Conservation (phyloP, 2,888 invertebrate genomes). For the Eudasyphora cyanicolor region DNA sequence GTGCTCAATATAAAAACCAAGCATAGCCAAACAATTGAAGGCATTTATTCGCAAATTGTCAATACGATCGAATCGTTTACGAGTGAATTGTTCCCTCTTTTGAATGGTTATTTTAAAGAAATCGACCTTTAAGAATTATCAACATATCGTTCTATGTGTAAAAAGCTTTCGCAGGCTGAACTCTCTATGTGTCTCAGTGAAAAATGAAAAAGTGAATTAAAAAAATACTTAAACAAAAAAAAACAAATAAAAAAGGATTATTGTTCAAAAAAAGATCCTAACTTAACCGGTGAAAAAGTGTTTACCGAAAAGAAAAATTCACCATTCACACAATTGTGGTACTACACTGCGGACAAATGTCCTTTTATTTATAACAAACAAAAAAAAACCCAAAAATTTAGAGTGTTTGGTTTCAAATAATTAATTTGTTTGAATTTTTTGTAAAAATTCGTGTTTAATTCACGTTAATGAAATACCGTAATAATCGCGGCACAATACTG, state of each 20-base stretch:
- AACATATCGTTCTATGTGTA: background rate
- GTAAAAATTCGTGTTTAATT: constrained; percentile 31
- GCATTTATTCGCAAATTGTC: constrained; percentile 74
- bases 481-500: constrained; percentile 78
- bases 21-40: constrained; percentile 60
- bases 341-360: constrained; percentile 26
- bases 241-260: background rate
- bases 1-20: constrained; percentile 72
- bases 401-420: background rate
- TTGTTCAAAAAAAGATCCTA: background rate
- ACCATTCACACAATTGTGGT: background rate
- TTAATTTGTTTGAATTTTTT: constrained; percentile 21
- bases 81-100: background rate
- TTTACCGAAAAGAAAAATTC: background rate
- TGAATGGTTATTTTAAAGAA: background rate
- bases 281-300: background rate
- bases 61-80: constrained; percentile 71
- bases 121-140: background rate
- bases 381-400: constrained; percentile 39
- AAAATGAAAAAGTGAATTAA: background rate
- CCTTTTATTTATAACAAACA: constrained; percentile 34
- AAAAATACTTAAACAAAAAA: background rate
- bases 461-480: constrained; percentile 80
- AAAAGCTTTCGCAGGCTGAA: background rate
- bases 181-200: no score